These are phyloP conservation scores for Watsonalla cultraria DNA, from an alignment of 2,888 invertebrate genomes.

Conservation along the genomic window DNA sequence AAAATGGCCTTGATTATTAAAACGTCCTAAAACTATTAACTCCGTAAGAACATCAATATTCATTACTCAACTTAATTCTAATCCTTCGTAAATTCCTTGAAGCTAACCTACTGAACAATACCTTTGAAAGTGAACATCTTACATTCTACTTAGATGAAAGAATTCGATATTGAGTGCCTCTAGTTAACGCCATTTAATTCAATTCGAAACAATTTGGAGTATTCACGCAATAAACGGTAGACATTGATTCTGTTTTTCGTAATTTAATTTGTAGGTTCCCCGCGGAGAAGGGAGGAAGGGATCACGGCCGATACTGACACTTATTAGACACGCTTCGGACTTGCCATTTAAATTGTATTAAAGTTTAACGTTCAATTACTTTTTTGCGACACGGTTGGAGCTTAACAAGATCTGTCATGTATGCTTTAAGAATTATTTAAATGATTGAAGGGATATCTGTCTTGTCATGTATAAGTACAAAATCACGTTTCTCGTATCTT, in stretches of 20 bases:
- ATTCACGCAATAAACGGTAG: conserved; percentile 28
- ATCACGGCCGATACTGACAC: conserved; percentile 35
- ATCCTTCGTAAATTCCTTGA: too few relatives aligned
- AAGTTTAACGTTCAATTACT: neutral
- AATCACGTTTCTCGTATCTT: too few relatives aligned
- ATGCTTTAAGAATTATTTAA: too few relatives aligned
- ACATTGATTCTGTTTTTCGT: conserved; percentile 45
- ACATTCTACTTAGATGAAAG: neutral
- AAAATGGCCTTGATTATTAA: too few relatives aligned
- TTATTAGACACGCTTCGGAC: conserved; percentile 34
- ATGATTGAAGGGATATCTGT: too few relatives aligned
- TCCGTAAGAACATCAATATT: too few relatives aligned
- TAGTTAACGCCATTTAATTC: conserved; percentile 3
- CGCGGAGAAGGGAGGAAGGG: conserved; percentile 6
- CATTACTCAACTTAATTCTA: too few relatives aligned
- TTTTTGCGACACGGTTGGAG: neutral
- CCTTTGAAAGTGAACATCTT: neutral
- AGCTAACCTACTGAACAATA: neutral
- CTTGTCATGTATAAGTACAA: too few relatives aligned
- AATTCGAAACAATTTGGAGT: conserved; percentile 3
- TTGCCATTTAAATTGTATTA: neutral
- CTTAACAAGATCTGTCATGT: too few relatives aligned
- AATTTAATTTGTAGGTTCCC: conserved; percentile 38
- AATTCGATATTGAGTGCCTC: neutral
- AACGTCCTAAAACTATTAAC: too few relatives aligned